Base-by-base conservation (phyloP, 2,113 vertebrate genomes). In the Nanorana parkeri region DNA sequence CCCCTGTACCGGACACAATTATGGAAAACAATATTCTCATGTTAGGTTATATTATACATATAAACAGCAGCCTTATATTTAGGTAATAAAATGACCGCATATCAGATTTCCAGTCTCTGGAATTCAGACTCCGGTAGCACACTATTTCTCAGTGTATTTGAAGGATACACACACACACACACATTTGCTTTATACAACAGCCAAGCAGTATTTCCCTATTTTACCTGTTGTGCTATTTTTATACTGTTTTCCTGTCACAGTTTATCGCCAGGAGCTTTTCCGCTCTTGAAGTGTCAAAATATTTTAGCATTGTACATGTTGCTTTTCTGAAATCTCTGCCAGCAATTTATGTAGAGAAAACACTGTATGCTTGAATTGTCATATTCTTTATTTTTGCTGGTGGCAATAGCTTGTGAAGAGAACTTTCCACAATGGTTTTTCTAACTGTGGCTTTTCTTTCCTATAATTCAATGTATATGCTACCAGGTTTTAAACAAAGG, bases 261-360 rank as follows among this genome's bases (percentile, higher is more conserved):
- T 75, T 75, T 75, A 75, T 61, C 61, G 72, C 72, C 72, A 75
- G 58, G 72, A 75, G 72, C 72, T 75, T 60, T 75, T 75, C 55
- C 60, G 72, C 55, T 75, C 26, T 60, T 60, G 28, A 29, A 75
- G 55, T 75, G 72, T 75, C 72, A 75, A 75, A 75, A 75, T 75
- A 75, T 75, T 75, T 75, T 75, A 75, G 72, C 72, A 75, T 75
- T 61, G 72, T 55, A 75, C 72, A 75, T 75, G 55, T 75, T 75
- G 55, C 55, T 75, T 75, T 32, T 36, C 55, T 60, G n/a, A 75
- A 75, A 75, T 75, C 58, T 74, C 72, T 75, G 28, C 72, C 72
- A 75, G 72, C 72, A 36, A 75, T 23, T 60, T 60, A 60, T 60
- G 20, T 55, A 41, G 55, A 29, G 72, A 75, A 75, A 75, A 75